Conservation (phyloP, 2,888 invertebrate species). For the Melitaea athalia region DNA sequence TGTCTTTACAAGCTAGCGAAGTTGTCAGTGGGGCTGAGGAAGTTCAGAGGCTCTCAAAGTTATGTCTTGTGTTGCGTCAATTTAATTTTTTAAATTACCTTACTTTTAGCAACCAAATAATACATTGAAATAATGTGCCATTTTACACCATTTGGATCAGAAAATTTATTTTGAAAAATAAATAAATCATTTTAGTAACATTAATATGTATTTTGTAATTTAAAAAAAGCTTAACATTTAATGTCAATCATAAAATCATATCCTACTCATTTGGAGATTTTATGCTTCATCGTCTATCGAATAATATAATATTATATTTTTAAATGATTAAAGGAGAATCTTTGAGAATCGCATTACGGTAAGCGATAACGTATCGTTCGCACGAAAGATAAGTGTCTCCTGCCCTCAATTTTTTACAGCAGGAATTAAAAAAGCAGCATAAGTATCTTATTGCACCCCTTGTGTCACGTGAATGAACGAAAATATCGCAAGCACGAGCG, state of each 20-base stretch:
- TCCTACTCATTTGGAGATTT: too few species aligned
- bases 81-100: neutral
- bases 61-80: neutral
- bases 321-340: neutral
- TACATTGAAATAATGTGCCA: too few species aligned
- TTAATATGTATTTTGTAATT: too few species aligned
- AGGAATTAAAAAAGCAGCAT: constrained; percentile 63
- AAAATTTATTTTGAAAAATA: too few species aligned
- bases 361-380: constrained; percentile 73
- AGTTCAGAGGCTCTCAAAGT: constrained; percentile 52
- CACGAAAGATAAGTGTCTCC: constrained; percentile 75
- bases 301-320: too few species aligned
- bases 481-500: constrained; percentile 67
- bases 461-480: constrained; percentile 45
- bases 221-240: too few species aligned
- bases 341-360: constrained; percentile 55
- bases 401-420: constrained; percentile 58
- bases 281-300: too few species aligned
- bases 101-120: neutral
- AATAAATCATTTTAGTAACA: too few species aligned
- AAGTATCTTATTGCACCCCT: constrained; percentile 59
- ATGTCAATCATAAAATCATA: too few species aligned
- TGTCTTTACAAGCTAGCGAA: constrained; percentile 75
- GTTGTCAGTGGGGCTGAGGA: constrained; percentile 64
- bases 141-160: too few species aligned